Conservation (phyloP, 2,888 invertebrate species). For the Siphlonurus alternatus region DNA sequence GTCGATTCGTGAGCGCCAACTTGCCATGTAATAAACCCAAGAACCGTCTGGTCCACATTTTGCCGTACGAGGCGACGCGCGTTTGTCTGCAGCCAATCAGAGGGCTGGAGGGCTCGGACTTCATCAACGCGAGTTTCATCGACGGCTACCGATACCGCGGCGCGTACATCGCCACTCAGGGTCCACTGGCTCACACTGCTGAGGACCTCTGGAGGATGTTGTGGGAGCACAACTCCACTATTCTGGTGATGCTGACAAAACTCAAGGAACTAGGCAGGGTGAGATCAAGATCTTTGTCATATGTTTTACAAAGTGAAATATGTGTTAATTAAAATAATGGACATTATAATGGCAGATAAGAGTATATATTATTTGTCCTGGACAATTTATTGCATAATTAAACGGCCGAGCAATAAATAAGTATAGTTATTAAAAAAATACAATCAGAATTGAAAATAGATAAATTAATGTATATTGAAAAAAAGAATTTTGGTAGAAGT, state of each 20-base stretch:
- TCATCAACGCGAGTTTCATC: conserved; percentile 96
- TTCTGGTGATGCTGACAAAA: conserved; percentile 97
- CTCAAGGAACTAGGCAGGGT: conserved; percentile 95
- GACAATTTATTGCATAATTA: too few species aligned
- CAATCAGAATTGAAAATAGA: too few species aligned
- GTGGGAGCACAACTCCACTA: conserved; percentile 99
- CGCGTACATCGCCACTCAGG: conserved; percentile 97
- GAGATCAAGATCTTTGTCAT: conserved; percentile 25
- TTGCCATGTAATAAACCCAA: conserved; percentile 95
- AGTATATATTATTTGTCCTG: too few species aligned
- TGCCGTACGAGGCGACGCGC: conserved; percentile 90
- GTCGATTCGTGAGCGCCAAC: conserved; percentile 89
- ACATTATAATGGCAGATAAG: not conserved
- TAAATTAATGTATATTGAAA: too few species aligned
- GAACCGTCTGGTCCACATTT: conserved; percentile 92
- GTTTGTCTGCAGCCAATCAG: conserved; percentile 85
- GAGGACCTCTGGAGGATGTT: conserved; percentile 99
- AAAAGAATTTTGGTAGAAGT: too few species aligned
- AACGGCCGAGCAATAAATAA: too few species aligned
- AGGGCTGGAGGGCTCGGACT: conserved; percentile 88
- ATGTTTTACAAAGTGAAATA: not conserved
- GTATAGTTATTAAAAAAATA: too few species aligned
- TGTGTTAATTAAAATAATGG: not conserved
- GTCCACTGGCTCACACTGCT: conserved; percentile 89
- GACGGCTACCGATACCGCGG: conserved; percentile 86